Conservation (phyloP, 2,888 invertebrate genomes). For the Papilio elwesi region DNA sequence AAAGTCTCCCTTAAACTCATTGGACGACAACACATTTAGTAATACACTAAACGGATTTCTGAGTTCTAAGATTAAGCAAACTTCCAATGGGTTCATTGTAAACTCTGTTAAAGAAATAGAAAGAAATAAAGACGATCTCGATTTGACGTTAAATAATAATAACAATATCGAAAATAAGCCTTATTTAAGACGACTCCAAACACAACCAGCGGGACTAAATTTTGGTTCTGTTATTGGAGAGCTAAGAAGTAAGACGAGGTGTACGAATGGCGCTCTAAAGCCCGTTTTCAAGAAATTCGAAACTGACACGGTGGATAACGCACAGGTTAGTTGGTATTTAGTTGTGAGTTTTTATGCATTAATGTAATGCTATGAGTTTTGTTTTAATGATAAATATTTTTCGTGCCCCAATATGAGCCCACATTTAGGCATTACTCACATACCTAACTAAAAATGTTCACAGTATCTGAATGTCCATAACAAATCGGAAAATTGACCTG, state of each 20-base stretch:
- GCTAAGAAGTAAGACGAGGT: slow-evolving; percentile 73
- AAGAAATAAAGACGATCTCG: slow-evolving; percentile 25
- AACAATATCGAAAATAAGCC: slow-evolving; percentile 56
- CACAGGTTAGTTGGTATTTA: slow-evolving; percentile 63
- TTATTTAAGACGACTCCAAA: slow-evolving; percentile 64
- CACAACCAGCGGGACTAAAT: slow-evolving; percentile 69
- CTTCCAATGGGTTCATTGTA: slow-evolving; percentile 42
- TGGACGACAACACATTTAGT: slow-evolving; percentile 52
- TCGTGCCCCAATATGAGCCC: too few relatives aligned
- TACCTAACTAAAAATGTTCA: too few relatives aligned
- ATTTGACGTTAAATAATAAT: slow-evolving; percentile 35
- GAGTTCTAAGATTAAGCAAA: slow-evolving; percentile 48
- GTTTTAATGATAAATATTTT: neutral
- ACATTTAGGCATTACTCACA: too few relatives aligned
- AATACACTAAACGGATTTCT: slow-evolving; percentile 58
- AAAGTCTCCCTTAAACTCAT: slow-evolving; percentile 48
- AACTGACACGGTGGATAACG: slow-evolving; percentile 60
- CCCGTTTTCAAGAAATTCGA: slow-evolving; percentile 79
- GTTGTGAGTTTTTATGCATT: neutral
- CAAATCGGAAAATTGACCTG: too few relatives aligned
- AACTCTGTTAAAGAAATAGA: slow-evolving; percentile 23
- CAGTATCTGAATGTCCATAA: too few relatives aligned
- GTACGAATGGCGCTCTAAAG: slow-evolving; percentile 68
- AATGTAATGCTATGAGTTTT: neutral
- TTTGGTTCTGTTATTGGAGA: slow-evolving; percentile 80